Conservation (phyloP, 2,113 vertebrate genomes). For the Taxidea taxus region DNA sequence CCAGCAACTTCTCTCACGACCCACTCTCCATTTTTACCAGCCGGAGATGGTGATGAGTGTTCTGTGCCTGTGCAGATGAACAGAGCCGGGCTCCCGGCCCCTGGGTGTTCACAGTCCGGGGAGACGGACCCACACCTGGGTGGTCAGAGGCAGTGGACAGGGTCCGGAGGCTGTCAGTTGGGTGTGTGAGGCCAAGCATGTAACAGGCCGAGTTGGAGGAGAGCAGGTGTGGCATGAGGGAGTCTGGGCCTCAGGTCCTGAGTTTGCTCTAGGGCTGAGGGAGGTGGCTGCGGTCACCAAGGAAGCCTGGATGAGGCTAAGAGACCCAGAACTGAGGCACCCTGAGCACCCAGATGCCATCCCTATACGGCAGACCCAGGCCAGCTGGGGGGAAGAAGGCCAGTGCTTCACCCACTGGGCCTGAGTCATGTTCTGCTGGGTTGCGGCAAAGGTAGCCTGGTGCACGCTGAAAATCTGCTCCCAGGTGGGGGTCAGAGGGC, state of each 20-base stretch:
- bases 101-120: background rate
- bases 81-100: background rate
- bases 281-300: background rate
- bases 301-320: slow-evolving; percentile 24
- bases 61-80: background rate
- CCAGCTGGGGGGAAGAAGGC: background rate
- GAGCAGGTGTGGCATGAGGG: background rate
- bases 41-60: background rate
- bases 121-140: background rate
- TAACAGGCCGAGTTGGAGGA: background rate
- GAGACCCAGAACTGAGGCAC: slow-evolving; percentile 27
- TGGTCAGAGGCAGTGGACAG: background rate
- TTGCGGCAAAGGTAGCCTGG: background rate
- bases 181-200: background rate
- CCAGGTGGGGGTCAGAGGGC: fast-evolving
- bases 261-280: background rate
- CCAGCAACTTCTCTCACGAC: slow-evolving; percentile 54
- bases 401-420: background rate
- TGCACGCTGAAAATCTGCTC: background rate
- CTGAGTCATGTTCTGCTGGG: background rate
- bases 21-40: background rate
- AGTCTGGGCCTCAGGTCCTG: background rate
- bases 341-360: background rate
- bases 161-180: background rate
- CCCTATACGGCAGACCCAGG: too few species aligned